Evolutionary conservation across 2,888 invertebrate species (phyloP).

Genomic region (Sipha maydis): DNA sequence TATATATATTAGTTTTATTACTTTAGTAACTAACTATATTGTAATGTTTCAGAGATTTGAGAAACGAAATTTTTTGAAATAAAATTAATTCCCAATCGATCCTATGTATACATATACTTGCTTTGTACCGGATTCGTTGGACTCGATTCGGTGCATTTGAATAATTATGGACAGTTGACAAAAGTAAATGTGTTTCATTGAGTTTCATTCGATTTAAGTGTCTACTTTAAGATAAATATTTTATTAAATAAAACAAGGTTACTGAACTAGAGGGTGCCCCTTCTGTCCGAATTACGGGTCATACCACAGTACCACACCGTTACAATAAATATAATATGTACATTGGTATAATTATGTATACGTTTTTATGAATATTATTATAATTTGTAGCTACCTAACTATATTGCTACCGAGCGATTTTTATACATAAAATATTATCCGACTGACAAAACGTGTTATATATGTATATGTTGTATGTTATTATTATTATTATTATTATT

Average conservation of each 20-base stretch:
- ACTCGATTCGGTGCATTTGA: not conserved
- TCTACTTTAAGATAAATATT: not conserved
- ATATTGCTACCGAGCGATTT: constrained; percentile 10
- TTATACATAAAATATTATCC: constrained; percentile 28
- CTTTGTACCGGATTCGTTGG: too few species aligned
- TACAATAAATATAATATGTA: not conserved
- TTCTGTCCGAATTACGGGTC: constrained; percentile 9
- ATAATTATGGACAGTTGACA: not conserved
- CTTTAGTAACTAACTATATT: too few species aligned
- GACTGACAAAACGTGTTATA: constrained; percentile 18
- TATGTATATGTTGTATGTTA: not conserved
- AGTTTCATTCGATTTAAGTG: not conserved
- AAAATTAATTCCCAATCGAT: too few species aligned
- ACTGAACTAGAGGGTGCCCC: constrained; percentile 1
- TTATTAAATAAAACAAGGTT: constrained; percentile 25
- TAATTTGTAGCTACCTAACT: not conserved
- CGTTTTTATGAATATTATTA: constrained; percentile 18
- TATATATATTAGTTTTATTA: too few species aligned
- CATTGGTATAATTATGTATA: not conserved
- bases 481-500: constrained; percentile 29
- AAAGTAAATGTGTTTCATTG: not conserved
- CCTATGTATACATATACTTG: too few species aligned
- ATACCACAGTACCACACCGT: constrained; percentile 35
- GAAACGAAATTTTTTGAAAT: too few species aligned
- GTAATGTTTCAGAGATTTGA: too few species aligned